phyloP scores from a whole-genome alignment of 2,797 vertebrate species.

The Hydrophis major region DNA sequence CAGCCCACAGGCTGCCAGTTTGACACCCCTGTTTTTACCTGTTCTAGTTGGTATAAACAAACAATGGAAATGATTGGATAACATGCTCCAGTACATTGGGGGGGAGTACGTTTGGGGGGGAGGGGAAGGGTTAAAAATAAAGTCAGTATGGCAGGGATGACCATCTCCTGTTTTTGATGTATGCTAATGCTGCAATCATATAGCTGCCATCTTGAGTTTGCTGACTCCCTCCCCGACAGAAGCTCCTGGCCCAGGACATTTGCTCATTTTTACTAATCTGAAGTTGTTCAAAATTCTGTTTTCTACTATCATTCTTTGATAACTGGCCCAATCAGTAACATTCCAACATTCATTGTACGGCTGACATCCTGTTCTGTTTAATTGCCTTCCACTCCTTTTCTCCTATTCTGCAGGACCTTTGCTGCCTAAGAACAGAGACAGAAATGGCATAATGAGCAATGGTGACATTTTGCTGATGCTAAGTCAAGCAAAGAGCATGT shows the following conservation, averaged over 20 bases:
- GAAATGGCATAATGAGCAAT: background rate
- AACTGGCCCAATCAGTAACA: background rate
- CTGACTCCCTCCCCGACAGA: background rate
- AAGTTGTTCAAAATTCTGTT: background rate
- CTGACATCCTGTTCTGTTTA: background rate
- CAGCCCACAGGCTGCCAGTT: too few species aligned
- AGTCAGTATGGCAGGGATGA: background rate
- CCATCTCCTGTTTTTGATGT: background rate
- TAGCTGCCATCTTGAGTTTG: background rate
- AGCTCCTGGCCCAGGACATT: background rate
- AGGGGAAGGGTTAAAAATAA: background rate
- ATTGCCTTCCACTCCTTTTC: background rate
- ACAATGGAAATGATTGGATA: background rate
- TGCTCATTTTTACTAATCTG: background rate
- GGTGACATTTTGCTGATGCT: background rate
- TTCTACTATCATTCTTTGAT: background rate
- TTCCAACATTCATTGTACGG: background rate
- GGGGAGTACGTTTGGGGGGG: fast-evolving
- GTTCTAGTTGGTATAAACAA: background rate
- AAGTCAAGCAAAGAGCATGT: background rate
- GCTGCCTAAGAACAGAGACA: background rate
- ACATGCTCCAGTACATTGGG: background rate
- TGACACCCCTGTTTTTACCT: background rate
- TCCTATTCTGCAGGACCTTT: background rate
- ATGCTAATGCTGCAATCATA: background rate